Percentiles rank a stretch among this genome's conserved stretches.
Evolutionary conservation across 2,797 vertebrate genomes (phyloP).

Genomic region (Prionace glauca): DNA sequence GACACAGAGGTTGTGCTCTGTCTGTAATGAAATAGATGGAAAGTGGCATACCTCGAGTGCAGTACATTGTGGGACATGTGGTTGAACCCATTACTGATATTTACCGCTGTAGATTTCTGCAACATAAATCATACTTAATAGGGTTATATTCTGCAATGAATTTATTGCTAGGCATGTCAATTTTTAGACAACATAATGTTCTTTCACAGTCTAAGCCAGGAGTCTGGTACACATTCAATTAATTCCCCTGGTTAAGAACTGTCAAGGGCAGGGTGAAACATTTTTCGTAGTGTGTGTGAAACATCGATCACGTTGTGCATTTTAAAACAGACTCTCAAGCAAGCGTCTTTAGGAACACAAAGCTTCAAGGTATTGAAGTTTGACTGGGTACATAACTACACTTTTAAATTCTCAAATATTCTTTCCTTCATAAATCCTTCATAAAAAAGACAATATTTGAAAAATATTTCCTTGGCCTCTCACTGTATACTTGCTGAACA

Average conservation of each 20-base stretch:
- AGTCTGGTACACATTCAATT: not conserved
- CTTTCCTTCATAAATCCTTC: not conserved
- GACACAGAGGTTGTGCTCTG: not conserved
- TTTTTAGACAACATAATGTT: slow-evolving; percentile 2
- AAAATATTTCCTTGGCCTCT: too few relatives aligned
- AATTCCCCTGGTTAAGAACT: not conserved
- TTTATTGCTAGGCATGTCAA: not conserved
- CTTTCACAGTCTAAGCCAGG: not conserved
- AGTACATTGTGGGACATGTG: not conserved
- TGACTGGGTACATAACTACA: not conserved
- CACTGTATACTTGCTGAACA: too few relatives aligned
- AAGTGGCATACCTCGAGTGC: too few relatives aligned
- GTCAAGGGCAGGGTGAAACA: not conserved
- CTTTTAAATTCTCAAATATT: not conserved
- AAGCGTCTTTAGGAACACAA: not conserved
- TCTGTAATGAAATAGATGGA: not conserved
- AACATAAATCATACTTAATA: slow-evolving; percentile 9
- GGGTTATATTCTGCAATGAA: slow-evolving; percentile 5
- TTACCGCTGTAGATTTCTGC: not conserved
- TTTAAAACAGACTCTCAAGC: not conserved
- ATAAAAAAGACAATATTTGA: not conserved
- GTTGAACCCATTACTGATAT: slow-evolving; percentile 7
- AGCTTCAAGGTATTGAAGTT: not conserved
- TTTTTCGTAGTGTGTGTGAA: not conserved
- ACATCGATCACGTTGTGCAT: not conserved